Evolutionary conservation across 2,113 vertebrate genomes (phyloP).

Genomic region (Zingel zingel): DNA sequence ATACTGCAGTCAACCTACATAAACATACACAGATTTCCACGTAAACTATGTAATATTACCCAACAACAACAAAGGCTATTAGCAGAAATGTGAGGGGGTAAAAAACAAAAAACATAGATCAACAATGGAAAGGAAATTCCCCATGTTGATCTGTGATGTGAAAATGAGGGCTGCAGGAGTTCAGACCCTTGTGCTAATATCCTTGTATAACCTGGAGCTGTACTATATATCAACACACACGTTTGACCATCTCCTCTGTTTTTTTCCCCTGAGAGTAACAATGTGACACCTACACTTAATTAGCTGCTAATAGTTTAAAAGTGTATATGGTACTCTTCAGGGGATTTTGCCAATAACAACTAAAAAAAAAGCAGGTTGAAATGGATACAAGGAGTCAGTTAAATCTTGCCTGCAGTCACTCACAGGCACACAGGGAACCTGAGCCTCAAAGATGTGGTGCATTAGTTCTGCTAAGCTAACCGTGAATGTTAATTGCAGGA

Average conservation of each 20-base stretch:
- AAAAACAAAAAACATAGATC: background rate
- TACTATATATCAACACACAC: background rate
- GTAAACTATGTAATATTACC: slow-evolving; percentile 47
- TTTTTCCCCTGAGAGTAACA: background rate
- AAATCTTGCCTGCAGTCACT: slow-evolving; percentile 75
- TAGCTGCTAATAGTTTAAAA: slow-evolving; percentile 47
- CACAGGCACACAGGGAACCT: slow-evolving; percentile 85
- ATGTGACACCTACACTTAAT: slow-evolving; percentile 39
- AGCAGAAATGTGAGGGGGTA: slow-evolving; percentile 16
- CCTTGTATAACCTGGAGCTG: background rate
- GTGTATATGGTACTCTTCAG: slow-evolving; percentile 41
- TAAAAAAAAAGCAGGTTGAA: slow-evolving; percentile 77
- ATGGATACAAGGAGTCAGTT: slow-evolving; percentile 78
- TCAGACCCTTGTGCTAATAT: background rate
- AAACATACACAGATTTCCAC: slow-evolving; percentile 18
- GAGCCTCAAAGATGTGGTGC: slow-evolving; percentile 91
- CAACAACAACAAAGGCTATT: slow-evolving; percentile 32
- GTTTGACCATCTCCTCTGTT: background rate
- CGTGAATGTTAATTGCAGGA: slow-evolving; percentile 94
- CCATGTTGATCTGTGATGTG: slow-evolving; percentile 27
- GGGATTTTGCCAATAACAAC: slow-evolving; percentile 61
- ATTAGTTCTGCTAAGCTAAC: slow-evolving; percentile 96
- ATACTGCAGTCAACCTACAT: slow-evolving; percentile 43
- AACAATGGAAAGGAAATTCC: slow-evolving; percentile 8
- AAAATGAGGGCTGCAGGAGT: background rate